Percentiles rank a stretch among this genome's conserved stretches.
Evolutionary conservation across 2,113 vertebrate genomes (phyloP).

Genomic region (Pardalotus punctatus): DNA sequence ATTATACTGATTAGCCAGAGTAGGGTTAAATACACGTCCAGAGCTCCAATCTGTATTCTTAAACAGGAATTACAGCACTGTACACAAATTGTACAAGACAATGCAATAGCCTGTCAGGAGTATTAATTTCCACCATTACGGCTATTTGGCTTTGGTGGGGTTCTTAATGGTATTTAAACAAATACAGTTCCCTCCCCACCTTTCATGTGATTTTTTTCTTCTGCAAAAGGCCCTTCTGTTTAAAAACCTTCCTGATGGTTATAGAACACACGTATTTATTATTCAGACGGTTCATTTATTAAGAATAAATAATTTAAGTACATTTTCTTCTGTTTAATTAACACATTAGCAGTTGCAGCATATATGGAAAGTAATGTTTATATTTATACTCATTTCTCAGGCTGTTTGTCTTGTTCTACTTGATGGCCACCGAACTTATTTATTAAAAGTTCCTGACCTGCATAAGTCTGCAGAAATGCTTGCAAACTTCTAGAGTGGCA

Average conservation of each 20-base stretch:
- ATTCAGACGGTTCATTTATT: slow-evolving; percentile 54
- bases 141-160: not conserved
- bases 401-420: slow-evolving; percentile 27
- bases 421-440: not conserved
- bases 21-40: not conserved
- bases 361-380: not conserved
- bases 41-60: not conserved
- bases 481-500: not conserved
- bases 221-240: not conserved
- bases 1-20: not conserved
- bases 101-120: not conserved
- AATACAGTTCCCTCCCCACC: not conserved
- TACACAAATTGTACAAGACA: not conserved
- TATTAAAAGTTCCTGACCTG: slow-evolving; percentile 45
- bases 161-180: not conserved
- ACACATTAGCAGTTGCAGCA: slow-evolving; percentile 21
- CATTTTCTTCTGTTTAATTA: slow-evolving; percentile 63
- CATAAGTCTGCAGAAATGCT: slow-evolving; percentile 17
- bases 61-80: not conserved
- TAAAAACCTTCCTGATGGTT: slow-evolving; percentile 11
- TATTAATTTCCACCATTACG: not conserved
- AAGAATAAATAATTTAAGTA: slow-evolving; percentile 61
- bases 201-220: not conserved
- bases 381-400: slow-evolving; percentile 15
- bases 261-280: slow-evolving; percentile 42